Evolutionary conservation across 2,113 vertebrate species (phyloP).

Genomic region (Turdus rufiventris): DNA sequence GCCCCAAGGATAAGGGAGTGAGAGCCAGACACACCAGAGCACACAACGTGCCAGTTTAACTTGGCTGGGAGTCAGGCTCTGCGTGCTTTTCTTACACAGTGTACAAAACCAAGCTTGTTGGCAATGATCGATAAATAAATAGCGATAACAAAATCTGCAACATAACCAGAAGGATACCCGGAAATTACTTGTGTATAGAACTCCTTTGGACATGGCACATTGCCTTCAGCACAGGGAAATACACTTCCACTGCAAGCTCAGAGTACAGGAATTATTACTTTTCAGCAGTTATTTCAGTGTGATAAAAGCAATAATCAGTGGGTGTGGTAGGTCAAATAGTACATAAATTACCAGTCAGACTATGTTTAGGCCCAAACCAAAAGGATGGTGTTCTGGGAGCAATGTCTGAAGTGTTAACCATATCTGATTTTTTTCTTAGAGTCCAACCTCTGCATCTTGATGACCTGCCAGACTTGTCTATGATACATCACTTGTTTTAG

Average conservation of each 20-base stretch:
- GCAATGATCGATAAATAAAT: conserved; percentile 6
- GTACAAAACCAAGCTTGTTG: neutral
- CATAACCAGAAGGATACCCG: neutral
- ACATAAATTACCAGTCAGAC: neutral
- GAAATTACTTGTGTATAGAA: neutral
- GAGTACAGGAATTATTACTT: neutral
- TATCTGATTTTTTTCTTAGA: neutral
- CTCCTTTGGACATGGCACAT: neutral
- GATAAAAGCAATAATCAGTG: neutral
- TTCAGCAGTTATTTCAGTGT: neutral
- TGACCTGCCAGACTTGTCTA: neutral
- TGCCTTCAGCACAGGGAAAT: neutral
- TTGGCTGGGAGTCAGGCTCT: conserved; percentile 4
- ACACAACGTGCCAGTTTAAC: neutral
- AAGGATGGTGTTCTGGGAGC: neutral
- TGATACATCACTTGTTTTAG: neutral
- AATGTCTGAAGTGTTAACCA: neutral
- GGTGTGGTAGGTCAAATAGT: neutral
- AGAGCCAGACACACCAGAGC: neutral
- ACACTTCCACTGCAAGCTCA: neutral
- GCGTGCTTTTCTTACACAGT: neutral
- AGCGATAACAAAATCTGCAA: neutral
- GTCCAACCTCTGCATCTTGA: neutral
- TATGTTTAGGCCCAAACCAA: neutral
- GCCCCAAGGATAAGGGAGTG: neutral